These are phyloP conservation scores for Paralvinella palmiformis DNA, from an alignment of 1,140 invertebrate species.

Conservation along the genomic window DNA sequence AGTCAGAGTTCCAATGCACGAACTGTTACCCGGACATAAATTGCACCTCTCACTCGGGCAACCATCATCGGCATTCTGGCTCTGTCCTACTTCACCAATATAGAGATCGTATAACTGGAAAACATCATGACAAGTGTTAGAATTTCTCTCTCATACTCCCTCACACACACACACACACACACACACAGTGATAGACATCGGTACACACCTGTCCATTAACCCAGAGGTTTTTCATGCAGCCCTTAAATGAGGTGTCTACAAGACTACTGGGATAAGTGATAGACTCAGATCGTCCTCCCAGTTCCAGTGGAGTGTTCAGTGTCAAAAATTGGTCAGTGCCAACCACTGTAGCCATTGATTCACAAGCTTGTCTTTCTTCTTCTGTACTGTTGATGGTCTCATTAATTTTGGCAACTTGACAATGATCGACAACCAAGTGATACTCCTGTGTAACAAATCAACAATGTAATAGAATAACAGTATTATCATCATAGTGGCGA, in stretches of 20 bases:
- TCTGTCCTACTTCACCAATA: conserved; percentile 72
- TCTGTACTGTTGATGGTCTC: conserved; percentile 50
- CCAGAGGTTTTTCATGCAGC: conserved; percentile 88
- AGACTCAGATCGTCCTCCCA: conserved; percentile 71
- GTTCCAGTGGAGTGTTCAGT: conserved; percentile 87
- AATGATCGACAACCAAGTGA: conserved; percentile 81
- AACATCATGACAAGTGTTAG: not conserved
- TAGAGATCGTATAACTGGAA: conserved; percentile 72
- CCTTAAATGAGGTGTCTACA: conserved; percentile 74
- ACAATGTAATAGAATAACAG: too few species aligned
- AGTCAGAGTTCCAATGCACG: conserved; percentile 64
- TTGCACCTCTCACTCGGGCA: conserved; percentile 67
- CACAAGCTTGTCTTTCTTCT: conserved; percentile 77
- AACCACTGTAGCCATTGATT: conserved; percentile 78
- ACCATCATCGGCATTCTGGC: conserved; percentile 70
- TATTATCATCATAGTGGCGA: too few species aligned
- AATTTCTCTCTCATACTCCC: too few species aligned
- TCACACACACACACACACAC: too few species aligned
- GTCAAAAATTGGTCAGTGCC: conserved; percentile 95
- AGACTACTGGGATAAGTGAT: conserved; percentile 54
- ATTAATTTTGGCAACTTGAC: conserved; percentile 75
- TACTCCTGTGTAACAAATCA: not conserved
- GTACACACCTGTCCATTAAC: conserved; percentile 78
- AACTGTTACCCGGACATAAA: conserved; percentile 62
- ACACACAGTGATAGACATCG: too few species aligned